Conservation (phyloP, 2,113 vertebrate species). For the Athene noctua region DNA sequence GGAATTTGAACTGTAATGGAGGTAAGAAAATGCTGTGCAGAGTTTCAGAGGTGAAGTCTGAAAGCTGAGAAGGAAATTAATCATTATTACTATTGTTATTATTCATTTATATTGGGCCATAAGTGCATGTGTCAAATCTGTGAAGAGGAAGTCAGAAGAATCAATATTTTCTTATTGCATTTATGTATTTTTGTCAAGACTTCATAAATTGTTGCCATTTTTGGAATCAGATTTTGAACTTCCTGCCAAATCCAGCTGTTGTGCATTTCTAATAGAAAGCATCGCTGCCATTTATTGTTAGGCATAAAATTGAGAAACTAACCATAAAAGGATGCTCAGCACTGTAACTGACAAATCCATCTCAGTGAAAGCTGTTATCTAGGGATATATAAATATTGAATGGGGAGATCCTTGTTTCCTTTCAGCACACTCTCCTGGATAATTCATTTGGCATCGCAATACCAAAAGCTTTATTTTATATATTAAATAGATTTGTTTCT, state of each 20-base stretch:
- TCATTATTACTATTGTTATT: slow-evolving; percentile 37
- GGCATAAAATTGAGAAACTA: slow-evolving; percentile 59
- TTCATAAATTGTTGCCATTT: slow-evolving; percentile 48
- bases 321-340: slow-evolving; percentile 48
- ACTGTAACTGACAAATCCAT: slow-evolving; percentile 51
- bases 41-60: slow-evolving; percentile 14
- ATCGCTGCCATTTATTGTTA: slow-evolving; percentile 31
- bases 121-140: slow-evolving; percentile 32
- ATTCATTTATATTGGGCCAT: slow-evolving; percentile 47
- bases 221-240: slow-evolving; percentile 42
- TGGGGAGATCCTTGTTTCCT: slow-evolving; percentile 28
- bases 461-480: slow-evolving; percentile 42
- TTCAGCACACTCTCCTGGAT: slow-evolving; percentile 29
- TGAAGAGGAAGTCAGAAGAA: neutral
- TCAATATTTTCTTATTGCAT: slow-evolving; percentile 59
- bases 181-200: slow-evolving; percentile 50
- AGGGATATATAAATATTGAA: slow-evolving; percentile 58
- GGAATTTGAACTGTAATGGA: slow-evolving; percentile 3
- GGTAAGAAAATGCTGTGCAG: neutral
- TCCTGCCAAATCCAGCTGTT: slow-evolving; percentile 49
- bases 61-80: neutral
- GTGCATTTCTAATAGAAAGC: slow-evolving; percentile 38
- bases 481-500: slow-evolving; percentile 41
- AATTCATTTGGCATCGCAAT: slow-evolving; percentile 36
- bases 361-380: slow-evolving; percentile 42